Evolutionary conservation across 2,797 vertebrate genomes (phyloP), one percentile per base, ranked within the genome.

Genomic region (Typhlichthys eigenmanni): DNA sequence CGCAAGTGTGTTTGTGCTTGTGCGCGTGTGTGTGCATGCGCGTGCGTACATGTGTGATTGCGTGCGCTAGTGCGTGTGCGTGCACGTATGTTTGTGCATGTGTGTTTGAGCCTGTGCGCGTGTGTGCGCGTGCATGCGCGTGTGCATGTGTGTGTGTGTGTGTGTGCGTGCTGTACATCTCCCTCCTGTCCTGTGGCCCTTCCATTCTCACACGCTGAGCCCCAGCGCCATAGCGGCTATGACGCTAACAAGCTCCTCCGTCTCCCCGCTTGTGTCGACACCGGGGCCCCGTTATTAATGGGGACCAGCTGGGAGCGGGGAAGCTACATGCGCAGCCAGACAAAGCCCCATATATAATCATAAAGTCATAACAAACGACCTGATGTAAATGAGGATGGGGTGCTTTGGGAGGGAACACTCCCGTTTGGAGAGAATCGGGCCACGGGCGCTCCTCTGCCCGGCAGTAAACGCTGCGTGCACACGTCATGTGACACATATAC

Each of bases 331-430:
- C 87, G 79, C 89, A 88, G 83, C 81, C 89, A 94, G 92, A 93
- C 92, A 92, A 92, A 92, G 91, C 80, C 88, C 88, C 91, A 93
- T 92, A 92, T 91, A 93, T 94, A 93, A 93, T 91, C 81, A 91
- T 93, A 88, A 92, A 90, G 90, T 90, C 82, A 86, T 92, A 92
- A 94, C 90, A 92, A 93, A 93, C 71, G 90, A 93, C 89, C 89
- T 81, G 72, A 93, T 93, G 92, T 88, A 93, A 93, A 93, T 93
- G 83, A 90, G 86, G 68, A 50, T 77, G 86, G 76, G 78, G 71
- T 78, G 47, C 70, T 76, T 71, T 47, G 5, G 68, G 81, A 80
- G 82, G 82, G 61, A 81, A 69, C 69, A 61, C 58, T 73, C 7
- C 46, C 60, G 45, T 70, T 72, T 61, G 74, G 75, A 83, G 81